Base-by-base conservation (phyloP, 2,113 vertebrate species). In the Mesocricetus auratus region DNA sequence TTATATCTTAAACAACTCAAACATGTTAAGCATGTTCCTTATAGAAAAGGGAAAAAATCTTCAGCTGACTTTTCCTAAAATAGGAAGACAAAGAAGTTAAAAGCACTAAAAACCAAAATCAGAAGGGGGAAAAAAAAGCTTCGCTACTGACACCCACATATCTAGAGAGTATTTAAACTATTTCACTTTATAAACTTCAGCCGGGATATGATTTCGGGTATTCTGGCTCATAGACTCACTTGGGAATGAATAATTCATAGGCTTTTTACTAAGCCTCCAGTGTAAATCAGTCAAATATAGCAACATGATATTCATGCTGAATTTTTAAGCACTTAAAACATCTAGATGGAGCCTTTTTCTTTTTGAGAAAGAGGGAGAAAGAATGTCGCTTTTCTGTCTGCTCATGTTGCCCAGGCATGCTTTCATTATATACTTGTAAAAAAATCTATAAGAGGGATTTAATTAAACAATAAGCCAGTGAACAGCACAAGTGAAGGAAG, bases 231-330 rank as follows among this genome's bases (percentile, higher is more conserved):
- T 94, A 96, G 97, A 92, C 82, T 95, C 96, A 96, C 98, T 98
- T 90, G 96, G 96, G 98, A 97, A 97, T 99, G 98, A 98, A 98
- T 98, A 98, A 98, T 98, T 98, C 98, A 98, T 97, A 96, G 98
- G 91, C 97, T 97, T 97, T 98, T 98, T 97, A 98, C 98, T 97
- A 97, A 47, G 39, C 98, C 97, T 97, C 97, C 95, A 98, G 98
- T 97, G 98, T 98, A 98, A 98, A 98, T 98, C 98, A 98, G 97
- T 97, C 98, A 98, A 96, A 98, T 97, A 98, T 97, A 97, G 98
- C 90, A 98, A 98, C 97, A 96, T 0, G 91, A 98, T 98, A 97
- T 97, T 97, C 95, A 92, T 79, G 16, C 79, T 98, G 97, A 97
- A 97, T 98, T 98, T 98, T 97, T 96, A 98, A 97, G 95, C 93